These are phyloP conservation scores for Lepidotrigona ventralis DNA, from an alignment of 1,140 invertebrate species.

Conservation along the genomic window DNA sequence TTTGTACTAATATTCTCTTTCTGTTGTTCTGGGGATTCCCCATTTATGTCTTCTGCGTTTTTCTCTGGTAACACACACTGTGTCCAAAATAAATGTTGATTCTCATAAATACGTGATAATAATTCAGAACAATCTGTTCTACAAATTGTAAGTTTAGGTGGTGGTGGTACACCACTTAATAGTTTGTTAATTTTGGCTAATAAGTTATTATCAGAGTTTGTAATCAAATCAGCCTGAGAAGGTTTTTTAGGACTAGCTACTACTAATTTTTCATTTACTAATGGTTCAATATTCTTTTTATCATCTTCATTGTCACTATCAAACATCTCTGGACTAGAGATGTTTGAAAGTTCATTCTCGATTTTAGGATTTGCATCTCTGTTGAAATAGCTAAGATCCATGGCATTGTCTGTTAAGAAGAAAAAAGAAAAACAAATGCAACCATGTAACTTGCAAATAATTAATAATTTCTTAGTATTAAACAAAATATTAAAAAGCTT, in stretches of 20 bases:
- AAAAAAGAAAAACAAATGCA: neutral
- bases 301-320: conserved; percentile 72
- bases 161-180: conserved; percentile 83
- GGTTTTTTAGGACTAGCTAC: conserved; percentile 60
- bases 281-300: conserved; percentile 18
- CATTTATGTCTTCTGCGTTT: conserved; percentile 49
- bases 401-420: conserved; percentile 64
- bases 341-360: conserved; percentile 32
- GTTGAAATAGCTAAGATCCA: conserved; percentile 70
- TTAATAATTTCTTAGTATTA: neutral
- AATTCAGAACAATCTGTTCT: conserved; percentile 84
- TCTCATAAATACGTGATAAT: conserved; percentile 77
- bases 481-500: neutral
- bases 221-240: conserved; percentile 68
- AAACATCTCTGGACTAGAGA: conserved; percentile 76
- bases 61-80: conserved; percentile 63
- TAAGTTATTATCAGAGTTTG: conserved; percentile 67
- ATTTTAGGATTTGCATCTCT: conserved; percentile 38
- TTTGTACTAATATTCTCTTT: conserved; percentile 39
- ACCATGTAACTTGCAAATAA: conserved; percentile 46
- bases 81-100: conserved; percentile 75
- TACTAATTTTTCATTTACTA: conserved; percentile 6
- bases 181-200: conserved; percentile 70
- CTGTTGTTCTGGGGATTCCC: conserved; percentile 28
- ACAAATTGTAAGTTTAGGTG: conserved; percentile 83